Conservation (phyloP, 1,140 invertebrate species). For the Brevipalpus yothersi region DNA sequence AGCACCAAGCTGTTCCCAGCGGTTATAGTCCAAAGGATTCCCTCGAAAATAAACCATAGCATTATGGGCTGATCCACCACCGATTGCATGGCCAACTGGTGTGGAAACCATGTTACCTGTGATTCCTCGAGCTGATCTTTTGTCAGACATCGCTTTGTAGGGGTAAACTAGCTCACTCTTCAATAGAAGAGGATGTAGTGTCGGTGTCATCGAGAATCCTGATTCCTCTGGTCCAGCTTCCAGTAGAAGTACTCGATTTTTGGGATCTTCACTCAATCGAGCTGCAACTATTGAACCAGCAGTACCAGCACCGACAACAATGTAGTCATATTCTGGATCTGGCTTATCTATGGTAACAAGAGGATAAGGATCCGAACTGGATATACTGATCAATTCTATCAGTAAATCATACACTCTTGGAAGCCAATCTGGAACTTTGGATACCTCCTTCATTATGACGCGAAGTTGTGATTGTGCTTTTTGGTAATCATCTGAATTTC, state of each 20-base stretch:
- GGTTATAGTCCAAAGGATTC: constrained; percentile 71
- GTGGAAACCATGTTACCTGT: constrained; percentile 21
- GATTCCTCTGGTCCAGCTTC: constrained; percentile 38
- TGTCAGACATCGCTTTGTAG: constrained; percentile 54
- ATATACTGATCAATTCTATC: too few relatives aligned
- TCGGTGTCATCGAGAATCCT: constrained; percentile 45
- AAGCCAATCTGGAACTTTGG: too few relatives aligned
- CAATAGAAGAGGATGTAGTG: constrained; percentile 43
- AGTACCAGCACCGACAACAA: constrained; percentile 12
- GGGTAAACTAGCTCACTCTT: constrained; percentile 61
- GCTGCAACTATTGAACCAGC: constrained; percentile 11
- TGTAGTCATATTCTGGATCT: constrained; percentile 8
- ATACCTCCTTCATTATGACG: too few relatives aligned
- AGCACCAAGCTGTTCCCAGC: constrained; percentile 71
- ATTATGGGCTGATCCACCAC: constrained; percentile 61
- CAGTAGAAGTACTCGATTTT: constrained; percentile 31
- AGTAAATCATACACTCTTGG: too few relatives aligned
- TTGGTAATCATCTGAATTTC: too few relatives aligned
- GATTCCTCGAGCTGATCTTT: background rate
- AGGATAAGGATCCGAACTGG: too few relatives aligned
- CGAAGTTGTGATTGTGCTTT: too few relatives aligned
- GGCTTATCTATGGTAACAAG: background rate
- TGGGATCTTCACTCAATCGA: constrained; percentile 7
- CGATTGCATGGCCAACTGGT: constrained; percentile 51
- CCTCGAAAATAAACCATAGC: constrained; percentile 90